Conservation (phyloP, 2,113 vertebrate species). For the Cranoglanis bouderius region DNA sequence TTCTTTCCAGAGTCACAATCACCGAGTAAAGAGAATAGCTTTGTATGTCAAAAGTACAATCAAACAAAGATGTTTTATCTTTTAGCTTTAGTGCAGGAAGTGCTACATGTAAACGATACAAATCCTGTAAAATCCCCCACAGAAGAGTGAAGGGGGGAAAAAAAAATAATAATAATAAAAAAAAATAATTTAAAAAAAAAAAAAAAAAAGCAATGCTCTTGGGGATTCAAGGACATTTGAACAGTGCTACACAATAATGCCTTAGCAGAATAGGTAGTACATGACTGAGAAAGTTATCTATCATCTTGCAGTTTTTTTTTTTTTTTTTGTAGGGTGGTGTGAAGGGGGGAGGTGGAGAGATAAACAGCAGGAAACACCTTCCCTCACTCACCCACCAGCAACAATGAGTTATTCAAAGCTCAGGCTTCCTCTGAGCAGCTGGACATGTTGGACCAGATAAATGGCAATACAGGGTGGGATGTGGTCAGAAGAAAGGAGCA, state of each 20-base stretch:
- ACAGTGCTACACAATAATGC: constrained; percentile 62
- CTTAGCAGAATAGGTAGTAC: constrained; percentile 67
- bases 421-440: constrained; percentile 60
- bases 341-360: constrained; percentile 56
- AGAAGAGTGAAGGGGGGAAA: not conserved
- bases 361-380: constrained; percentile 79
- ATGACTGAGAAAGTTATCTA: constrained; percentile 72
- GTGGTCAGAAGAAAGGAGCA: constrained; percentile 20
- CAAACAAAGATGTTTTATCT: not conserved
- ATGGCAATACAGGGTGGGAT: constrained; percentile 44
- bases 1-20: constrained; percentile 13
- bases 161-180: too few relatives aligned
- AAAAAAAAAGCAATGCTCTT: not conserved
- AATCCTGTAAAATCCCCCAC: not conserved
- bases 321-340: constrained; percentile 55
- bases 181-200: not conserved
- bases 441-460: constrained; percentile 38
- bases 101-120: not conserved
- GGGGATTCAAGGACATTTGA: constrained; percentile 65
- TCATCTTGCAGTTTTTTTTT: constrained; percentile 61
- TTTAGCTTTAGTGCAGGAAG: constrained; percentile 6
- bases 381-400: constrained; percentile 51
- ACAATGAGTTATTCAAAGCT: constrained; percentile 76
- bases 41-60: not conserved
- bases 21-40: not conserved